Percentiles rank a stretch among this genome's conserved stretches.
These are phyloP conservation scores for Pipistrellus pygmaeus DNA, from an alignment of 2,797 vertebrate species.

Conservation along the genomic window DNA sequence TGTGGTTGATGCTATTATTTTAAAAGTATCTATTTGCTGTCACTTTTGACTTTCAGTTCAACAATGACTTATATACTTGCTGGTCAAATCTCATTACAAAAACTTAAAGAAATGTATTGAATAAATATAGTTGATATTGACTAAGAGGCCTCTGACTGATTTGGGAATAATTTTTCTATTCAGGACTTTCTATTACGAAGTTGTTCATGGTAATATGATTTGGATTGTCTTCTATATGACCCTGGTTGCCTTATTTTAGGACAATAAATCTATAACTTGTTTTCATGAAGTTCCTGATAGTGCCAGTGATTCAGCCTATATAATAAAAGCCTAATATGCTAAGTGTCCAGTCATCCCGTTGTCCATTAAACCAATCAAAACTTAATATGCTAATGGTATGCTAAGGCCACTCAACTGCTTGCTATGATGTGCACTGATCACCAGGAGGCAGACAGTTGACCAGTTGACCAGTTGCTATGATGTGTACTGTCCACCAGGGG, in stretches of 20 bases:
- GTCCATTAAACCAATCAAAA: too few species aligned
- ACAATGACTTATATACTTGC: slow-evolving; percentile 44
- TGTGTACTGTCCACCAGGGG: too few species aligned
- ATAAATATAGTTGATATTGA: slow-evolving; percentile 29
- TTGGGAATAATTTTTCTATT: slow-evolving; percentile 27
- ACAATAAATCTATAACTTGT: not conserved
- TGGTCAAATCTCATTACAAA: slow-evolving; percentile 18
- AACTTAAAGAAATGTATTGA: slow-evolving; percentile 39
- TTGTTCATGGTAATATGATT: not conserved
- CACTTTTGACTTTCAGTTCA: slow-evolving; percentile 23
- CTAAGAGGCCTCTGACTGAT: not conserved
- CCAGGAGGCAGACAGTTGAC: too few species aligned
- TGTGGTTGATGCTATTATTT: not conserved
- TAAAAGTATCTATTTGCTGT: not conserved
- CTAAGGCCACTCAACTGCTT: too few species aligned
- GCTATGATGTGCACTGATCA: too few species aligned
- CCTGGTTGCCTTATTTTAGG: slow-evolving; percentile 38
- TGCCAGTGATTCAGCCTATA: not conserved
- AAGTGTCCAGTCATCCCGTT: too few species aligned
- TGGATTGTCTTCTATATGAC: not conserved
- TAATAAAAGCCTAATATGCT: too few species aligned
- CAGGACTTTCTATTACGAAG: not conserved
- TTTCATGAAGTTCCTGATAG: not conserved
- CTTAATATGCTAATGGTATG: too few species aligned
- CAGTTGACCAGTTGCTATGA: too few species aligned